Percentiles rank a stretch among this genome's conserved stretches.
Evolutionary conservation across 1,140 invertebrate species (phyloP).

Genomic region (Eumeta japonica): DNA sequence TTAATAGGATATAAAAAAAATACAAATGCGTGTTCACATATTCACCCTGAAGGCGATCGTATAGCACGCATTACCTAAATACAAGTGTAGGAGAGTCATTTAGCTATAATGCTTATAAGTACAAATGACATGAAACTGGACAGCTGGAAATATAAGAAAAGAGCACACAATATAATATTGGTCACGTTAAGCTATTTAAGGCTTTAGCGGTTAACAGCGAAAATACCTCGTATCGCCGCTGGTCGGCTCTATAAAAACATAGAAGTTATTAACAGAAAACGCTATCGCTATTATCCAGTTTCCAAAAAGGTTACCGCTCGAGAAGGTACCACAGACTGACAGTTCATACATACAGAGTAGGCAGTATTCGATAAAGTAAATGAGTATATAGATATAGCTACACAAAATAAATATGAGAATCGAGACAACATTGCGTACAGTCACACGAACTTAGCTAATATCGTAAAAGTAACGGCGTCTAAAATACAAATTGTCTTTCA

Average conservation of each 20-base stretch:
- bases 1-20: too few species aligned
- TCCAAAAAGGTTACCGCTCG: too few species aligned
- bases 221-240: conserved; percentile 14
- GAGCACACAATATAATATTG: conserved; percentile 47
- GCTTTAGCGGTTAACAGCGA: conserved; percentile 35
- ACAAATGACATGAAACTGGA: conserved; percentile 33
- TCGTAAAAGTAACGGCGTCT: conserved; percentile 44
- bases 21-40: too few species aligned
- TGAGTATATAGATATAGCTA: too few species aligned
- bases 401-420: conserved; percentile 18
- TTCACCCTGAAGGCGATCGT: too few species aligned
- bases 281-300: too few species aligned
- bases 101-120: conserved; percentile 13
- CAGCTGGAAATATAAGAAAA: conserved; percentile 44
- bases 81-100: too few species aligned
- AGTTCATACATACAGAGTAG: conserved; percentile 11
- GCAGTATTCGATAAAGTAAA: too few species aligned
- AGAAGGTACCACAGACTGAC: conserved; percentile 7
- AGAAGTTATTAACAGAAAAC: too few species aligned
- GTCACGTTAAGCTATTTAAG: conserved; percentile 52
- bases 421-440: conserved; percentile 35
- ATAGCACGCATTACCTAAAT: too few species aligned
- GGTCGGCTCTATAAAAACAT: conserved; percentile 22
- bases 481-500: conserved; percentile 57
- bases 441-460: conserved; percentile 40